Base-by-base conservation (phyloP, 2,113 vertebrate genomes). In the Rhineura floridana region DNA sequence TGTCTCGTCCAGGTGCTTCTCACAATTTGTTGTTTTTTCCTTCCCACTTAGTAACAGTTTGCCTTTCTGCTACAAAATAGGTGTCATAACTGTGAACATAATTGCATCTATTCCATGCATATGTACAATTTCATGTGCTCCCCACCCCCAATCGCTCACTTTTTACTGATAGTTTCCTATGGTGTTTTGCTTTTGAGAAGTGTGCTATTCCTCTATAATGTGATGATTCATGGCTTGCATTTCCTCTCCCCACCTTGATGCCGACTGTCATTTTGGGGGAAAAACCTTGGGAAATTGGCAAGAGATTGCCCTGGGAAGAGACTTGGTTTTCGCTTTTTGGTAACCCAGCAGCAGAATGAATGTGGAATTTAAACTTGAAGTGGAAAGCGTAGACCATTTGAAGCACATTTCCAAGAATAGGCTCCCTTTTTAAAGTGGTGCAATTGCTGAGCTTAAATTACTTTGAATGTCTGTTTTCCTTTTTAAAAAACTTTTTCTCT, bases 81-180 rank as follows among this genome's bases (percentile, higher is more conserved):
- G 65, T 89, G 52, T 86, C 90, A 78, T 91, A 94, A 94, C 93
- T 94, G 89, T 92, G 93, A 92, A 90, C 92, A 92, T 93, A 94
- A 94, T 93, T 93, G 93, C 89, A 94, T 93, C 92, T 92, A 87
- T 91, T 95, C 91, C 83, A 86, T 85, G 87, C 87, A 81, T 85
- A 92, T 90, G 89, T 91, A 55, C 73, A 90, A 88, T 88, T 90
- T 91, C 30, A 88, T 87, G 85, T 91, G 90, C 36, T 13, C 2
- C 3, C 42, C 8, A 12, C 44, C 17, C 50, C 11, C 69, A 93
- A 89, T 85, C 90, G 28, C 67, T 90, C 39, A 4, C 81, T 93
- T 36, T 85, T 89, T 91, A 88, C 33, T 92, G 93, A 93, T 88
- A 84, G 87, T 88, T 93, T 93, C 91, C 84, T 69, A 89, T 25